These are phyloP conservation scores for Gallinago paraguaiae DNA, from an alignment of 2,113 vertebrate genomes.

Conservation along the genomic window DNA sequence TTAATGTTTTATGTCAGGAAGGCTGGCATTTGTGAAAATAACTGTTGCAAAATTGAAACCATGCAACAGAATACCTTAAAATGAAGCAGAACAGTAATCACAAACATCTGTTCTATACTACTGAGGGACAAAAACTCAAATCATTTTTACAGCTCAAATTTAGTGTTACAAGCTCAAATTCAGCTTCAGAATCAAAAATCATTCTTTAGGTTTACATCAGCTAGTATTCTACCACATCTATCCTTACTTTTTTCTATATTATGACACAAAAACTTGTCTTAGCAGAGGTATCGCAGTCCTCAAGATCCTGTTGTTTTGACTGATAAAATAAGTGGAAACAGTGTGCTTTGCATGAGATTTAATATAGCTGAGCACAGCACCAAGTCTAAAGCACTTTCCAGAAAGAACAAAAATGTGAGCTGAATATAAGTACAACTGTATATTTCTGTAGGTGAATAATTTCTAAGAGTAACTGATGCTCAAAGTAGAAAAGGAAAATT, in stretches of 20 bases:
- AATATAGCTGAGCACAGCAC: slow-evolving; percentile 31
- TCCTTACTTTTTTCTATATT: background rate
- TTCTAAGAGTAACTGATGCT: background rate
- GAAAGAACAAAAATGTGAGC: slow-evolving; percentile 14
- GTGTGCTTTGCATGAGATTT: slow-evolving; percentile 12
- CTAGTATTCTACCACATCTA: background rate
- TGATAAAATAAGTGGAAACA: background rate
- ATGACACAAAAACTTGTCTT: background rate
- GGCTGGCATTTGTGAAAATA: slow-evolving; percentile 21
- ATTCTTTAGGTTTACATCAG: background rate
- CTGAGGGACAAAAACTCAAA: background rate
- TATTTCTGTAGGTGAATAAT: background rate
- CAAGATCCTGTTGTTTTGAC: background rate
- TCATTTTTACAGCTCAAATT: background rate
- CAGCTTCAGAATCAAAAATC: slow-evolving; percentile 6
- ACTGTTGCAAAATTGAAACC: slow-evolving; percentile 6
- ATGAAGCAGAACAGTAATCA: background rate
- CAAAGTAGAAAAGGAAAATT: background rate
- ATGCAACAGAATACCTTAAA: background rate
- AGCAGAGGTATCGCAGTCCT: background rate
- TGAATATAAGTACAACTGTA: background rate
- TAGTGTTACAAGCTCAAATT: background rate
- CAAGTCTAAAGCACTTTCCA: background rate
- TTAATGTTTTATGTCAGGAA: background rate
- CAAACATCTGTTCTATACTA: background rate